Conservation (phyloP, 2,113 vertebrate genomes). For the Ammodytes dubius region DNA sequence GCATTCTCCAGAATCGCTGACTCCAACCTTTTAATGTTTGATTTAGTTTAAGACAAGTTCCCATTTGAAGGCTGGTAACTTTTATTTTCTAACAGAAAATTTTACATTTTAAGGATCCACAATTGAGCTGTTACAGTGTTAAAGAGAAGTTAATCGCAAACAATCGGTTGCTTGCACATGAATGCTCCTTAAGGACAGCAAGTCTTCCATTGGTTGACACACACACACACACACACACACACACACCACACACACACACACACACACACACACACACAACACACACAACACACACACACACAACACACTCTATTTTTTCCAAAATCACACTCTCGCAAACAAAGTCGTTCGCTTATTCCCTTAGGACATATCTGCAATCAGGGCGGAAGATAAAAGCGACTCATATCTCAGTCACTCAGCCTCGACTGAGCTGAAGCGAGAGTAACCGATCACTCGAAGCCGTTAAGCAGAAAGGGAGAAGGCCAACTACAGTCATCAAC, state of each 20-base stretch:
- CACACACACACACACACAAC: not conserved
- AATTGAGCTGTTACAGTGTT: not conserved
- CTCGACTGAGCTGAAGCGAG: slow-evolving; percentile 40
- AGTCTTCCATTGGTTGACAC: slow-evolving; percentile 12
- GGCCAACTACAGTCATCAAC: slow-evolving; percentile 37
- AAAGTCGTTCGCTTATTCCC: slow-evolving; percentile 46
- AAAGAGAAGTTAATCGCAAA: not conserved
- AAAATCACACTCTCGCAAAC: slow-evolving; percentile 29
- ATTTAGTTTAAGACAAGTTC: slow-evolving; percentile 1
- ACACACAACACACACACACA: not conserved
- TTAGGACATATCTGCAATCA: slow-evolving; percentile 71
- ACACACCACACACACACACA: not conserved
- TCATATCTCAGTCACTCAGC: slow-evolving; percentile 57
- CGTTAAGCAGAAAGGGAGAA: slow-evolving; percentile 41
- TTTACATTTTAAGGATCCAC: not conserved
- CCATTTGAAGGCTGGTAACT: not conserved
- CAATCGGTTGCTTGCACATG: slow-evolving; percentile 22
- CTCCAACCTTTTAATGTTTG: slow-evolving; percentile 17
- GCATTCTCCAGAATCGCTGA: too few relatives aligned
- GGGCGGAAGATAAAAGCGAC: slow-evolving; percentile 74
- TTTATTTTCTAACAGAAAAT: not conserved
- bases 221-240: not conserved
- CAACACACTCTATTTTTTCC: not conserved
- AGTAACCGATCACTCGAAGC: slow-evolving; percentile 52
- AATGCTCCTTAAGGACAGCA: not conserved